Evolutionary conservation across 1,140 invertebrate genomes (phyloP), one percentile per base, ranked within the genome.

Genomic region (Drosophila kepulauana): DNA sequence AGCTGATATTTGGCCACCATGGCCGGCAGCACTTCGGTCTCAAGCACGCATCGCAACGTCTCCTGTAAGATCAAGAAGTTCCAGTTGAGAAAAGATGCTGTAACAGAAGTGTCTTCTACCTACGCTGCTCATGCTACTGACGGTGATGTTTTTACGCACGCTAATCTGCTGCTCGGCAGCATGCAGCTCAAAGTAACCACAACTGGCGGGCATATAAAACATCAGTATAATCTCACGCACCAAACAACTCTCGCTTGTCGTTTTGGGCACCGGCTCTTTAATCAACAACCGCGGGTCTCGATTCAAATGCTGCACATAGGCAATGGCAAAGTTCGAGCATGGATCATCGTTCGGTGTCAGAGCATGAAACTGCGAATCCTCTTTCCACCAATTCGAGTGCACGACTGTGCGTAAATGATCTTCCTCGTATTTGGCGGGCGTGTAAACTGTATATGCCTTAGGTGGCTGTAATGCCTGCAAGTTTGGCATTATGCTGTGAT

Each of bases 151-250:
- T 0, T 11, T 5, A 8, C 81, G 79, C 3, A 88, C 52, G 3
- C 1, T 58, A n/a, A 92, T 77, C 20, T 38, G 5, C 2, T 28
- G 5, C 13, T 45, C 13, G 33, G 67, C 3, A 67, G 49, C 10
- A 91, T 70, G 45, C n/a, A 92, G 56, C 4, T 49, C 28, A n/a
- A 92, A 93, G 49, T 90, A 92, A 20, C 78, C 79, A 25, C 91
- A 92, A 10, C 56, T 80, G 11, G 30, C 54, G 0, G 92, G 91
- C 4, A 33, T 33, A 3, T 78, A 59, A 33, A 92, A 92, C 91
- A 92, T 92, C n/a, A 91, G 79, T 15, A 93, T 61, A 15, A 92
- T 87, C 51, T 93, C 92, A 3, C 92, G 68, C 3, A 92, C 15
- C 15, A 93, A 59, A 16, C 81, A 80, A 3, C 54, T 57, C 52